phyloP scores from a whole-genome alignment of 2,113 vertebrate species.

The Pedetes capensis region DNA sequence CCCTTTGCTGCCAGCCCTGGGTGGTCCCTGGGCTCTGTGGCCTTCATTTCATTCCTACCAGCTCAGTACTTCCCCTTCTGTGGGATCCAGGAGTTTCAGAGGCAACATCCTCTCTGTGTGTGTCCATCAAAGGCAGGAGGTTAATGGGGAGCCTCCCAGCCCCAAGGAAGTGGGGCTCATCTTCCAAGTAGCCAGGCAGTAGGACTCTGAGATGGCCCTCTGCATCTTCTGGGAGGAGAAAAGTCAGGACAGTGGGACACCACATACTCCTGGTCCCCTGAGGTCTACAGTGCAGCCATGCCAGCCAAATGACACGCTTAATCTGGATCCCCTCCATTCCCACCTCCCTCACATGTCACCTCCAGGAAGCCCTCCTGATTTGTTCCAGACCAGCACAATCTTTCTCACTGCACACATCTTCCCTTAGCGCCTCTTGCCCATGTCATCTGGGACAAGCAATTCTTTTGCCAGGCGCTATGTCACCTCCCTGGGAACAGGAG shows the following conservation, averaged over 20 bases:
- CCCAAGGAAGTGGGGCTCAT: conserved; percentile 59
- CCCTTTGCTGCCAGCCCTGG: conserved; percentile 34
- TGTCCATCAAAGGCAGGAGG: conserved; percentile 68
- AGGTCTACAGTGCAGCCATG: not conserved
- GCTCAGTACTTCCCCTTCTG: conserved; percentile 68
- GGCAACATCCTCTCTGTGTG: conserved; percentile 69
- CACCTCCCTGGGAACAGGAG: not conserved
- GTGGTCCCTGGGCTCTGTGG: conserved; percentile 63
- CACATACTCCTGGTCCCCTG: not conserved
- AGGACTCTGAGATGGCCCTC: not conserved
- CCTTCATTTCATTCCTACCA: conserved; percentile 67
- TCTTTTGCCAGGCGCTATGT: not conserved
- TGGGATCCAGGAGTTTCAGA: conserved; percentile 74
- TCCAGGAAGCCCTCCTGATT: not conserved
- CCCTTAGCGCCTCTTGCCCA: not conserved
- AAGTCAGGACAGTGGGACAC: not conserved
- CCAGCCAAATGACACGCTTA: too few relatives aligned
- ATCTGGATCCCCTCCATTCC: too few relatives aligned
- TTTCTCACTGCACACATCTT: not conserved
- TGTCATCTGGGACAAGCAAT: rapidly evolving
- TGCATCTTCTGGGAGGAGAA: not conserved
- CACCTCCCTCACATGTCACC: not conserved
- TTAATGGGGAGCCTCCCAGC: conserved; percentile 44
- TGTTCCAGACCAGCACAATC: not conserved
- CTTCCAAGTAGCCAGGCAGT: conserved; percentile 54